Evolutionary conservation across 1,140 invertebrate species (phyloP), one percentile per base, ranked within the genome.

Genomic region (Panagrolaimus sp.): DNA sequence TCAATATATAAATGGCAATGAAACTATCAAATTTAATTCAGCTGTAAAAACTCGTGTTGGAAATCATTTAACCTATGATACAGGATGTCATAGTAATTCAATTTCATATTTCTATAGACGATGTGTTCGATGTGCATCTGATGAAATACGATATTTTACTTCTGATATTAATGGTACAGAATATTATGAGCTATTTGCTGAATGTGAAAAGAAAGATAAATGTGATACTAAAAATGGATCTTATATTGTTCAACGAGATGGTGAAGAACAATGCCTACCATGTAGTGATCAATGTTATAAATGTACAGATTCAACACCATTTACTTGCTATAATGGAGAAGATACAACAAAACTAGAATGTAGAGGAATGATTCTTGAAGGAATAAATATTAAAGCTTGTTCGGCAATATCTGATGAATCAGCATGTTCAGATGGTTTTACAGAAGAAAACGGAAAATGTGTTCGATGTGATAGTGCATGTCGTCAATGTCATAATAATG

Each of bases 71-170:
- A 4, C 51, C n/a, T 57, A 57, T 27, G 7, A 57, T 9, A 57
- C 51, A 0, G 51, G 51, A 20, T 57, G 51, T 16, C 9, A 23
- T 1, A 16, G 27, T 0, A 0, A 1, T n/a, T n/a, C n/a, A 1
- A 27, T 9, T 57, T 20, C 51, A 20, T 57, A 57, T 27, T 57
- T 25, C n/a, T 57, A 57, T 27, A 57, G 20, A 27, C 51, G 51
- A 20, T 57, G 51, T 57, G 51, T 57, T 27, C 1, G 1, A 27
- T 57, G 51, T 20, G 14, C 51, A 11, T 0, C 0, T 11, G 20
- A 16, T 23, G 0, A 57, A 20, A 8, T 23, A 11, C 51, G 51
- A 25, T 38, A 38, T 38, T 38, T 38, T 38, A 7, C 31, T 38
- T 14, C 11, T n/a, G 5, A 20, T n/a, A 1, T 11, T 8, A 11